Conservation (phyloP, 1,140 invertebrate genomes). For the Pemphigus obesinymphae region DNA sequence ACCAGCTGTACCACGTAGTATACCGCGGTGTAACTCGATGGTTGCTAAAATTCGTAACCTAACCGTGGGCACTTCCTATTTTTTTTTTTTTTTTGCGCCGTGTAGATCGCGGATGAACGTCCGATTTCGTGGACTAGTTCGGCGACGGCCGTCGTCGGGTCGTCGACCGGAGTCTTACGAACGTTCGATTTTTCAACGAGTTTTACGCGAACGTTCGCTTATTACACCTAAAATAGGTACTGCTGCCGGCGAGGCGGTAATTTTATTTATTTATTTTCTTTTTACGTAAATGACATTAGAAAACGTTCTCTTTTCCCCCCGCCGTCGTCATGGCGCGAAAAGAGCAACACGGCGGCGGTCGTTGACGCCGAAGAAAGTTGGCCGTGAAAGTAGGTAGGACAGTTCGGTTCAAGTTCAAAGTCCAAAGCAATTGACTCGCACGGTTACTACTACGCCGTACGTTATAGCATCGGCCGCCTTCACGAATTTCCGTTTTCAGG, state of each 20-base stretch:
- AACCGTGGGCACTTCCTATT: too few species aligned
- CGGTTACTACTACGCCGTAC: neutral
- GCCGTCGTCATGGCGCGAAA: neutral
- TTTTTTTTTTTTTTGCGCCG: too few species aligned
- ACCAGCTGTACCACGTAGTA: too few species aligned
- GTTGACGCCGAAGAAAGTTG: slow-evolving; percentile 16
- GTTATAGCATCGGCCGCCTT: neutral
- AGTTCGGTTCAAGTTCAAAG: slow-evolving; percentile 6
- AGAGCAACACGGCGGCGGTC: neutral
- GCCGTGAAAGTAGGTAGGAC: neutral
- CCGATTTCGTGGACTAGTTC: neutral
- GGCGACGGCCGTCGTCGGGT: neutral
- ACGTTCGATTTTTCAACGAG: neutral
- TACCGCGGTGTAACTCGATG: too few species aligned
- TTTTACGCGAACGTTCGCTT: neutral
- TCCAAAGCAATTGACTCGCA: neutral
- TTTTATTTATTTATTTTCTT: neutral
- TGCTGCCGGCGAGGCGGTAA: neutral
- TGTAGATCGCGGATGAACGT: neutral
- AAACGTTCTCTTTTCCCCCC: neutral
- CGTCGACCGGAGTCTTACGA: neutral
- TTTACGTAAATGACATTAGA: neutral
- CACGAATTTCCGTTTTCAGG: too few species aligned
- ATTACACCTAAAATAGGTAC: too few species aligned
- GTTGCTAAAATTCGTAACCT: too few species aligned